phyloP scores from a whole-genome alignment of 2,888 invertebrate genomes.

The Philhelius pedissequus region DNA sequence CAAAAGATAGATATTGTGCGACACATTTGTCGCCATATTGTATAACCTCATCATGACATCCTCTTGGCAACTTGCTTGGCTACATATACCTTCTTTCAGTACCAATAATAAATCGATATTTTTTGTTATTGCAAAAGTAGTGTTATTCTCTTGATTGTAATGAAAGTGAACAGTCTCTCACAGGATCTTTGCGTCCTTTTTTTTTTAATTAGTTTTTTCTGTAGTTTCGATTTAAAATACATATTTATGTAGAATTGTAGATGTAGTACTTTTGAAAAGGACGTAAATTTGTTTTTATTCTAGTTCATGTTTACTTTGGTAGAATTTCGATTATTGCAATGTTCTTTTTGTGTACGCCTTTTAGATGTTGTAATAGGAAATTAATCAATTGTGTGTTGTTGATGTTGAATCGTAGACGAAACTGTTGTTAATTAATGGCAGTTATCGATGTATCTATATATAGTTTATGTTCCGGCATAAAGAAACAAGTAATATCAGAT shows the following conservation, averaged over 20 bases:
- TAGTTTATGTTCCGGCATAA: neutral
- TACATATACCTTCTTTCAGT: neutral
- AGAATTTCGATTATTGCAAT: neutral
- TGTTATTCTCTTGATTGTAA: constrained; percentile 14
- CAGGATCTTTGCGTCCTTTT: neutral
- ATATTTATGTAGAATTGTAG: neutral
- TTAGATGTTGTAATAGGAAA: constrained; percentile 2
- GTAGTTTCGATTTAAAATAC: neutral
- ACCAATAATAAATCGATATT: constrained; percentile 52
- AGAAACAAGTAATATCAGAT: neutral
- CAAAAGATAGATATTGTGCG: constrained; percentile 15
- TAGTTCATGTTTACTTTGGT: neutral
- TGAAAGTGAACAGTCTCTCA: neutral
- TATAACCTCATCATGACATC: constrained; percentile 21
- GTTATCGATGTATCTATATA: neutral
- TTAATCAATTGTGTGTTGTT: neutral
- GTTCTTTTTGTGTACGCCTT: constrained; percentile 3
- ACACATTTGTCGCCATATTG: constrained; percentile 41
- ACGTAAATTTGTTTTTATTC: neutral
- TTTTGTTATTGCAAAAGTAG: neutral
- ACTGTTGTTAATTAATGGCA: neutral
- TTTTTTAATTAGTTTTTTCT: neutral
- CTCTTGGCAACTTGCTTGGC: constrained; percentile 54
- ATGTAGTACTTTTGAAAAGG: neutral
- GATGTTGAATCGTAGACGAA: neutral